Evolutionary conservation across 1,140 invertebrate genomes (phyloP).

Genomic region (Sogatella furcifera): DNA sequence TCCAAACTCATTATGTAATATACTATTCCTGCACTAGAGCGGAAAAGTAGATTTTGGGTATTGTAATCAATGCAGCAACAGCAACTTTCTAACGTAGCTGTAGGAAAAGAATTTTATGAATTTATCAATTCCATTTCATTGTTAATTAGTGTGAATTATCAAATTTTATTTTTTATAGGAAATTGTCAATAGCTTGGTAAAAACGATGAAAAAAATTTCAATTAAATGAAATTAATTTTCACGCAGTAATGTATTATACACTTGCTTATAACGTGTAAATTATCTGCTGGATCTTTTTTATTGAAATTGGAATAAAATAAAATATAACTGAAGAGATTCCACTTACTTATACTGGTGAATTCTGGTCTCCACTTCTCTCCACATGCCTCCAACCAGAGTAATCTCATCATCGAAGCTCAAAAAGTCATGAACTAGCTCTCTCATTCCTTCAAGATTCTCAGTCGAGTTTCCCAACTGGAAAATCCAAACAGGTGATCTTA

Average conservation of each 20-base stretch:
- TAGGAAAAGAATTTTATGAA: no score
- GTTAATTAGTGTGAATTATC: no score
- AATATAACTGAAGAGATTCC: background rate
- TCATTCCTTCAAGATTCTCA: slow-evolving; percentile 39
- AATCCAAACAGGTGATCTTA: background rate
- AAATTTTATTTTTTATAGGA: no score
- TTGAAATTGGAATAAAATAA: background rate
- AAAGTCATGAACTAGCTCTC: slow-evolving; percentile 41
- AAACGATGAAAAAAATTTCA: no score
- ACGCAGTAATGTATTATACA: background rate
- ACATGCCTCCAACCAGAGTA: slow-evolving; percentile 43
- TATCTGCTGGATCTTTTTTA: background rate
- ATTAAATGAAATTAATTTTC: background rate
- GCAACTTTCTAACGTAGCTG: no score
- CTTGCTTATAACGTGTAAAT: background rate
- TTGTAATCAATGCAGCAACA: no score
- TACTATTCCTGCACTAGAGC: no score
- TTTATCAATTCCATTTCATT: no score
- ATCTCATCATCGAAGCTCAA: slow-evolving; percentile 52
- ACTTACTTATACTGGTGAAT: slow-evolving; percentile 46
- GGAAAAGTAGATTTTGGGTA: no score
- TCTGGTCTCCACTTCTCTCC: slow-evolving; percentile 46
- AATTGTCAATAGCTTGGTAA: no score
- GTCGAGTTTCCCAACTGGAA: slow-evolving; percentile 35
- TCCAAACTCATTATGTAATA: no score